A percentile compares a stretch with the other conserved stretches of the same genome.
Evolutionary conservation across 30 jellyfish, hydroid and myxozoan genomes (phyloP).

Genomic region (Hydractinia symbiolongicarpus): DNA sequence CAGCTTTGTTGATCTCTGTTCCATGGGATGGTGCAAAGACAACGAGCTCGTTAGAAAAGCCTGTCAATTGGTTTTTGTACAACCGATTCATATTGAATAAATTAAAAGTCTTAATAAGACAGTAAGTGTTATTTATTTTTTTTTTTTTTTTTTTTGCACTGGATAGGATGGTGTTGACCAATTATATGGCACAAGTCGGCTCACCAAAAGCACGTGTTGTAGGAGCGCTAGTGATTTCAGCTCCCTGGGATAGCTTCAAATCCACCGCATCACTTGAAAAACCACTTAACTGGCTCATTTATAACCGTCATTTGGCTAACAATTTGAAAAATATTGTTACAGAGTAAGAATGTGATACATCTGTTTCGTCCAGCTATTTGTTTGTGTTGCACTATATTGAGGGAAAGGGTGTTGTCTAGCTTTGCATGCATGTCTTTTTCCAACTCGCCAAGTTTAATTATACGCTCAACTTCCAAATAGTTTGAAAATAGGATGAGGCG

Average conservation of each 20-base stretch:
- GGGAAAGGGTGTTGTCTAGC: too few species aligned
- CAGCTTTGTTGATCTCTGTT: constrained; percentile 73
- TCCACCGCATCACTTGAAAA: constrained; percentile 74
- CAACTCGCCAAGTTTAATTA: too few species aligned
- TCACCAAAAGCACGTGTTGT: constrained; percentile 50
- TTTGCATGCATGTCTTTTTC: too few species aligned
- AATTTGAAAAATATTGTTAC: constrained; percentile 44
- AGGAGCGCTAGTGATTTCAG: constrained; percentile 79
- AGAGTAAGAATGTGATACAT: constrained; percentile 28
- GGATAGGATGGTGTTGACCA: constrained; percentile 73
- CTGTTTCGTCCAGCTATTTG: too few species aligned
- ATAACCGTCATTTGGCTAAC: constrained; percentile 66
- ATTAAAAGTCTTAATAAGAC: constrained; percentile 36
- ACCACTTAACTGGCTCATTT: constrained; percentile 78
- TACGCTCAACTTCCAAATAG: too few species aligned
- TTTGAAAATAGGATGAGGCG: too few species aligned
- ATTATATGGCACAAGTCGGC: constrained; percentile 65
- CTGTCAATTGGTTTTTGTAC: constrained; percentile 84
- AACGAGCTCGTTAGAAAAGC: constrained; percentile 69
- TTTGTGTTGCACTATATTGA: too few species aligned
- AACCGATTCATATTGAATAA: constrained; percentile 68
- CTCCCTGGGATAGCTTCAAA: constrained; percentile 78
- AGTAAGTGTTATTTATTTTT: constrained; percentile 33
- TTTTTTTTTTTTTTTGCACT: neutral
- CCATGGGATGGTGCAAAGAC: constrained; percentile 84